Conservation (phyloP, 1,140 invertebrate genomes). For the Ips nitidus region DNA sequence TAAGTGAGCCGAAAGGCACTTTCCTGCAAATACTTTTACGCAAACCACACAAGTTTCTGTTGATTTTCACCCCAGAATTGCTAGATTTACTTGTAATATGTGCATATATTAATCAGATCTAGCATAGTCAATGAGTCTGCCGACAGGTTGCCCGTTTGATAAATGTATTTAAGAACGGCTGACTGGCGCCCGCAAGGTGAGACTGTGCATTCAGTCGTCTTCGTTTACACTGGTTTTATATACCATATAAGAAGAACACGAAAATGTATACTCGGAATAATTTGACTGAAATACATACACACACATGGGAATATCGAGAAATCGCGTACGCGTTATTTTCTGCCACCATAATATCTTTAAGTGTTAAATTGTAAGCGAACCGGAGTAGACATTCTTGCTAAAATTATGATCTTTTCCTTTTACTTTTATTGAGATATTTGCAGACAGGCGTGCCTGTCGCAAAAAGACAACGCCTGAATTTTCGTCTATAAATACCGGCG, state of each 20-base stretch:
- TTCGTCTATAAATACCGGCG: constrained; percentile 31
- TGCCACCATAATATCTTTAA: background rate
- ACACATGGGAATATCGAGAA: background rate
- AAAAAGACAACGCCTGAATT: constrained; percentile 23
- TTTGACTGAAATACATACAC: constrained; percentile 1
- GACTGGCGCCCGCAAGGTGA: constrained; percentile 42
- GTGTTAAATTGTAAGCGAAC: no score
- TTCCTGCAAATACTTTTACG: no score
- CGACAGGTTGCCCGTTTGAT: constrained; percentile 37
- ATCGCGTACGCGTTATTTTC: background rate
- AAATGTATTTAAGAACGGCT: constrained; percentile 40
- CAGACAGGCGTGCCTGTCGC: constrained; percentile 23
- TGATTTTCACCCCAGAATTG: constrained; percentile 1
- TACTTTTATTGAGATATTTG: constrained; percentile 21
- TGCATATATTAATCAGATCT: constrained; percentile 33
- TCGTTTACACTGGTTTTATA: constrained; percentile 30
- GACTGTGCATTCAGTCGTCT: constrained; percentile 29
- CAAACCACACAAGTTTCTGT: background rate
- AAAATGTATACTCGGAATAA: constrained; percentile 3
- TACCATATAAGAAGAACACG: constrained; percentile 13
- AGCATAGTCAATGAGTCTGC: constrained; percentile 39
- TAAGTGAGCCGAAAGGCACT: no score
- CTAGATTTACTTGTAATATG: constrained; percentile 14
- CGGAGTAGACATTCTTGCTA: background rate
- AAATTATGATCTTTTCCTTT: constrained; percentile 10